Percentiles rank a stretch among this genome's conserved stretches.
phyloP scores from a whole-genome alignment of 2,888 invertebrate genomes.

The Eupelmus urozonus region DNA sequence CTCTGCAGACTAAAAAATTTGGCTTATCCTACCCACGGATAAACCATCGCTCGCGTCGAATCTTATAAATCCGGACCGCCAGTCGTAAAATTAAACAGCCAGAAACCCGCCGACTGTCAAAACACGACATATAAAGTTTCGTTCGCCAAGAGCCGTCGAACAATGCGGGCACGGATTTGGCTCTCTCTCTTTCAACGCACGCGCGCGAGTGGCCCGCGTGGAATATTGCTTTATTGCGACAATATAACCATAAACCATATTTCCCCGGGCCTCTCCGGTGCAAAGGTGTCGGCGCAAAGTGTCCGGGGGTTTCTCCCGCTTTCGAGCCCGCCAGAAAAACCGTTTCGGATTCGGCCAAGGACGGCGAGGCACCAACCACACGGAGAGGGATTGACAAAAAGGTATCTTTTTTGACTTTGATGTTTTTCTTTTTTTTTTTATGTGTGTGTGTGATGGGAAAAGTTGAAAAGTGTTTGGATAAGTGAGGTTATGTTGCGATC shows the following conservation, averaged over 20 bases:
- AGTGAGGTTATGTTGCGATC: no score
- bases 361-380: constrained; percentile 11
- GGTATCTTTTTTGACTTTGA: neutral
- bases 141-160: constrained; percentile 58
- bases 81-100: constrained; percentile 72
- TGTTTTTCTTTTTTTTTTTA: no score
- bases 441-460: no score
- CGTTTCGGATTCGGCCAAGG: neutral
- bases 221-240: constrained; percentile 69
- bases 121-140: constrained; percentile 68
- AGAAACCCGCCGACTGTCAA: constrained; percentile 75
- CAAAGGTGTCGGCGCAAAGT: neutral
- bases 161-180: constrained; percentile 59
- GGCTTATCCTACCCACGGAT: no score
- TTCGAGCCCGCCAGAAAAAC: neutral
- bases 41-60: no score
- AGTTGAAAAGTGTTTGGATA: no score
- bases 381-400: neutral
- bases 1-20: no score
- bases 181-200: constrained; percentile 45
- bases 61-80: neutral
- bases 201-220: constrained; percentile 34
- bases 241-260: constrained; percentile 70
- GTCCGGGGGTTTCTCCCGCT: constrained; percentile 15
- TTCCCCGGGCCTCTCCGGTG: constrained; percentile 58